Base-by-base conservation (phyloP, 2,888 invertebrate species). In the Torymus auratus region DNA sequence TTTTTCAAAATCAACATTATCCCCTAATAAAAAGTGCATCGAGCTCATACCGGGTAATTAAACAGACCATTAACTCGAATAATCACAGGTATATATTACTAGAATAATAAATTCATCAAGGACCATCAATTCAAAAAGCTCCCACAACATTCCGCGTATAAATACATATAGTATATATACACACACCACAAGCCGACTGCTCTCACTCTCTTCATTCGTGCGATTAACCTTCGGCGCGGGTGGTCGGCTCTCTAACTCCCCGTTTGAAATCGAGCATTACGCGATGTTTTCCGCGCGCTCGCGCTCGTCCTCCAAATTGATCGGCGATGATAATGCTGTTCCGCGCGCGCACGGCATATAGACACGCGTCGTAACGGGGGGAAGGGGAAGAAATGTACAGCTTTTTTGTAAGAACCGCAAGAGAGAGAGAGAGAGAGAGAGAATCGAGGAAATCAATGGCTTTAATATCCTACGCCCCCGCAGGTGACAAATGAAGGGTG, bases 401-500 rank as follows among this genome's bases (percentile, higher is more conserved):
- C n/a, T 62, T 69, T 75, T 86, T 86, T 85, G 78, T 85, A 86
- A 86, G 41, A 41, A 41, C 41, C 41, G 85, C 84, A 84, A 70
- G 78, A 83, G 81, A 23, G 23, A 23, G n/a, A n/a, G n/a, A n/a
- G n/a, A n/a, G n/a, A n/a, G n/a, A n/a, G n/a, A n/a, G 28, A 28
- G 28, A 28, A 4, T 41, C 83, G 56, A 58, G 41, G 81, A 81
- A 83, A 85, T 87, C 83, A 87, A 88, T 86, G 84, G 85, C 85
- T 85, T 85, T 87, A 87, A 88, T 88, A 87, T 88, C 86, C 87
- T 86, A 80, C 83, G 12, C 64, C 7, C 23, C 68, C 56, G 12
- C 81, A 82, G 84, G 84, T 88, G 88, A 88, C 85, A 88, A 88
- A 88, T 85, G 87, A 86, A 85, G 81, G 83, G 83, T 80, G 14